Percentiles rank a stretch among this genome's conserved stretches.
These are phyloP conservation scores for Cyanoliseus patagonus DNA, from an alignment of 2,113 vertebrate genomes.

Conservation along the genomic window DNA sequence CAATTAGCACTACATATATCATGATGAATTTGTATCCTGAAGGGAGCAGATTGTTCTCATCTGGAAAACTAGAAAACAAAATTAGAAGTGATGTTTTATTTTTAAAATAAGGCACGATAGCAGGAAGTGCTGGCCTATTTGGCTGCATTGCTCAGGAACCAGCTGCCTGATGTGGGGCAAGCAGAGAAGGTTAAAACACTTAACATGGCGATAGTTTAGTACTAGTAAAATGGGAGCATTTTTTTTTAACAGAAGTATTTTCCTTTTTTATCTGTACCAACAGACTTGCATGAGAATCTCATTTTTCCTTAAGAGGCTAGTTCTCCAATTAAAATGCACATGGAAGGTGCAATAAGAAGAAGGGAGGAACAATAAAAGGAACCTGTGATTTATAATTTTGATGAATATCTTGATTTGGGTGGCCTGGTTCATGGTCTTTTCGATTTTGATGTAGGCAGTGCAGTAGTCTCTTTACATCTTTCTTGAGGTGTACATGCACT, in stretches of 20 bases:
- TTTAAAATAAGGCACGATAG: neutral
- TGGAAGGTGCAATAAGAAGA: neutral
- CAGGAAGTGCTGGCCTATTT: neutral
- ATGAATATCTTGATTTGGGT: neutral
- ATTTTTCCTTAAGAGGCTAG: neutral
- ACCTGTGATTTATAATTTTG: neutral
- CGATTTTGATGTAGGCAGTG: neutral
- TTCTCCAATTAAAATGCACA: neutral
- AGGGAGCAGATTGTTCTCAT: neutral
- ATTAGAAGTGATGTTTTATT: neutral
- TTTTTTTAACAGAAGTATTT: neutral
- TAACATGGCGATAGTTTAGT: neutral
- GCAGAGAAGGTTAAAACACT: neutral
- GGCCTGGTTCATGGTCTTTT: neutral
- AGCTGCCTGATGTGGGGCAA: neutral
- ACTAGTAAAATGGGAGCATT: neutral
- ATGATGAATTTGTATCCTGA: neutral
- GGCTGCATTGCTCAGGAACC: neutral
- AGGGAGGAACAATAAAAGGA: neutral
- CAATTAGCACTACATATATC: neutral
- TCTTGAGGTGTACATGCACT: neutral
- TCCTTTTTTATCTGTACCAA: neutral
- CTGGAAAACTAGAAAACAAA: neutral
- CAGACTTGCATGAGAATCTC: neutral
- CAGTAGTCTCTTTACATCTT: neutral